Base-by-base conservation (phyloP, 2,888 invertebrate species). In the Chelonus formosanus region DNA sequence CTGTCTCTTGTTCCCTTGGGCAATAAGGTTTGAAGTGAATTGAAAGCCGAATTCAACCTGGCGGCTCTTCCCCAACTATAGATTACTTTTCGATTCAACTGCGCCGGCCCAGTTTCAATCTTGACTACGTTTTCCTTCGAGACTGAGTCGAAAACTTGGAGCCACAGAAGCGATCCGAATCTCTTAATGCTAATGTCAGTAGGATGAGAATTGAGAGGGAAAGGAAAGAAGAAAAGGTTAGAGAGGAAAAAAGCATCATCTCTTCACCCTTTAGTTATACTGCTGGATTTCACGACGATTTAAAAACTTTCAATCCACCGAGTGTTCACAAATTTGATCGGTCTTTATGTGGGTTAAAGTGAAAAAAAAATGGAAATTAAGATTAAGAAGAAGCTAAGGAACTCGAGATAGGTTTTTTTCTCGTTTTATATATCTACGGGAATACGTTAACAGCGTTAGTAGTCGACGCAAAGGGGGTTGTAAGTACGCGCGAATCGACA, bases 41-140 rank as follows among this genome's bases (percentile, higher is more conserved):
- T 67, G 65, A 68, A 67, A 67, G 44, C 32, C 35, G 55, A 63
- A 61, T 64, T 69, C 54, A 57, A 54, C 44, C 50, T 63, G 48
- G 62, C 34, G 57, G 40, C 44, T 58, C 57, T 31, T 65, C 56
- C 45, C 35, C 50, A 35, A 56, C 66, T 53, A 67, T 59, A 64
- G 64, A 69, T 69, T 67, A 67, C 61, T 69, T 64, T 69, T 64
- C 66, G 66, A 67, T 69, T 69, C 66, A 64, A 58, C 67, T 58
- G 62, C 54, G 52, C 52, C 57, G 56, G 61, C 45, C 61, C 56
- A 66, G 52, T 61, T 52, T 61, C 56, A 66, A 66, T 66, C 56
- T 56, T 47, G 50, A 48, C 50, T 56, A 55, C 55, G 44, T 53
- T 60, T 40, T 65, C 65, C 48, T 56, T 10, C 20, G 50, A 43